Evolutionary conservation across 2,888 invertebrate species (phyloP).

Genomic region (Salticus scenicus): DNA sequence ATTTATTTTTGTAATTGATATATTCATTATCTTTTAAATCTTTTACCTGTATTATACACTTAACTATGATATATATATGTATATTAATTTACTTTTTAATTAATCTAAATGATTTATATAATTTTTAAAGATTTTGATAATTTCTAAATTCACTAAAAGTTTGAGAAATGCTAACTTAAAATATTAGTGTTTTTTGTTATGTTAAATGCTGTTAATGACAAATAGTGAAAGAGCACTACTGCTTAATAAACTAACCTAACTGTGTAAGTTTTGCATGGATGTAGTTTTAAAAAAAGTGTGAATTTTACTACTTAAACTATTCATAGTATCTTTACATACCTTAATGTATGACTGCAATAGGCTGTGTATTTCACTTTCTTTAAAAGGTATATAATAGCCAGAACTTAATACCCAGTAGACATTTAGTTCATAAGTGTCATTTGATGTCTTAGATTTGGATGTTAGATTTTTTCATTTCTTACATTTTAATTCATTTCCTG

Average conservation of each 20-base stretch:
- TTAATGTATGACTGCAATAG: neutral
- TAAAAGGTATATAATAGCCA: constrained; percentile 15
- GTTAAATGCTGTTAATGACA: neutral
- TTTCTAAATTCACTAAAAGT: too few relatives aligned
- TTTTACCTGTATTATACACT: too few relatives aligned
- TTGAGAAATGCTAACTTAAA: neutral
- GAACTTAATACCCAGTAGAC: neutral
- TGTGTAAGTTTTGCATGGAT: constrained; percentile 19
- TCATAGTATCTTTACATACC: neutral
- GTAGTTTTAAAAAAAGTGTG: neutral
- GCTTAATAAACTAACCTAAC: neutral
- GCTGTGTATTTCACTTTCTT: constrained; percentile 11
- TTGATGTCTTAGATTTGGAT: constrained; percentile 24
- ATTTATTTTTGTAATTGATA: too few relatives aligned
- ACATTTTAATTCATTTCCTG: neutral
- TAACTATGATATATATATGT: too few relatives aligned
- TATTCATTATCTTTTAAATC: too few relatives aligned
- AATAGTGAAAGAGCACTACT: neutral
- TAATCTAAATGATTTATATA: too few relatives aligned
- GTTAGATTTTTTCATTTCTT: constrained; percentile 9
- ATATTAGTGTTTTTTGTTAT: constrained; percentile 2
- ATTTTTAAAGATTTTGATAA: too few relatives aligned
- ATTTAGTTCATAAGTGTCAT: constrained; percentile 17
- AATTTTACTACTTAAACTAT: neutral
- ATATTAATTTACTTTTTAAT: too few relatives aligned